These are phyloP conservation scores for Gobiocypris rarus DNA, from an alignment of 2,113 vertebrate genomes.

Conservation along the genomic window DNA sequence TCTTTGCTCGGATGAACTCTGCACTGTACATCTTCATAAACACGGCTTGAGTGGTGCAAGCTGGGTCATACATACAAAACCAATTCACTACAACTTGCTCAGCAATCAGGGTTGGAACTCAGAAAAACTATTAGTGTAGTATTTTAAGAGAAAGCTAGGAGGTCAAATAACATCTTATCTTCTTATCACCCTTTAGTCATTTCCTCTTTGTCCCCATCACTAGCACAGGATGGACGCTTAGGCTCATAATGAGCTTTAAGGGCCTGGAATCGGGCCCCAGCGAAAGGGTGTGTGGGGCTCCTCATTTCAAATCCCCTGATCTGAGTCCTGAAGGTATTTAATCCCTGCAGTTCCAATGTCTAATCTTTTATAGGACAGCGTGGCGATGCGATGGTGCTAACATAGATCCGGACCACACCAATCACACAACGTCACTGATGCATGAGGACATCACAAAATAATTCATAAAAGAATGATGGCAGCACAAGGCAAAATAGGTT, in stretches of 20 bases:
- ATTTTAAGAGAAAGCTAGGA: background rate
- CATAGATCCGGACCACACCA: background rate
- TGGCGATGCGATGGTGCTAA: background rate
- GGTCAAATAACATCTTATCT: background rate
- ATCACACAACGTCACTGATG: background rate
- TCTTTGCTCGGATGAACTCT: conserved; percentile 36
- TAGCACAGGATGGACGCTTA: background rate
- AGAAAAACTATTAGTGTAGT: background rate
- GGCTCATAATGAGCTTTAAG: conserved; percentile 23
- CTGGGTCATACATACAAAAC: background rate
- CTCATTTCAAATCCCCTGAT: conserved; percentile 37
- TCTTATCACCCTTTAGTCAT: background rate
- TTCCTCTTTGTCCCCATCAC: background rate
- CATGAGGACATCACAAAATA: background rate
- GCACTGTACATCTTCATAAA: background rate
- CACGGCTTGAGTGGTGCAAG: background rate
- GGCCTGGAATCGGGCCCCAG: background rate
- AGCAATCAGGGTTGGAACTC: background rate
- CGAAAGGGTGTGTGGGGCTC: background rate
- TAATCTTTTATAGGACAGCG: conserved; percentile 44
- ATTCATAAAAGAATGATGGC: background rate
- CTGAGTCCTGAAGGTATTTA: conserved; percentile 32
- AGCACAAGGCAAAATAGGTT: background rate
- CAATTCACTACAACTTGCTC: background rate
- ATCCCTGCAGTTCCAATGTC: conserved; percentile 27